phyloP scores from a whole-genome alignment of 2,113 vertebrate genomes.

The Brachypteracias leptosomus region DNA sequence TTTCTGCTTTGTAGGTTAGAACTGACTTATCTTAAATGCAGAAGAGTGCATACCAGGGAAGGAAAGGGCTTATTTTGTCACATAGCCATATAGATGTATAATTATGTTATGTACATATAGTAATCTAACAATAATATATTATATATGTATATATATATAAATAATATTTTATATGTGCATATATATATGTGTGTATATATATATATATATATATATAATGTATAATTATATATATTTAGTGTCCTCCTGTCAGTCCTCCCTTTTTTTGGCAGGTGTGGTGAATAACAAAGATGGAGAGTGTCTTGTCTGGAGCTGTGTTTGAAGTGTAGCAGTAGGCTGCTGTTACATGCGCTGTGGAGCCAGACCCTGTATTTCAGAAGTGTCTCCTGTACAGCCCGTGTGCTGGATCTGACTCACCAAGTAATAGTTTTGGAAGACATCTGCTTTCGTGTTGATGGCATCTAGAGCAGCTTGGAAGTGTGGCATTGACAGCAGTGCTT shows the following conservation, averaged over 20 bases:
- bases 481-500: not conserved
- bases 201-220: too few relatives aligned
- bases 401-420: not conserved
- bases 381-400: too few relatives aligned
- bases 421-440: not conserved
- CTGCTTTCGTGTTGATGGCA: fast-evolving
- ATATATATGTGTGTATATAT: too few relatives aligned
- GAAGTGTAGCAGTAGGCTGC: fast-evolving
- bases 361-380: not conserved
- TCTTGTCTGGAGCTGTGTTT: not conserved
- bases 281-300: not conserved
- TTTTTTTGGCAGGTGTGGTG: not conserved
- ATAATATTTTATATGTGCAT: too few relatives aligned
- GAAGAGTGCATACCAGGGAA: not conserved
- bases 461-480: not conserved
- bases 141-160: too few relatives aligned
- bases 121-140: too few relatives aligned
- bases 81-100: not conserved
- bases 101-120: too few relatives aligned
- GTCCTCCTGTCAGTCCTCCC: not conserved
- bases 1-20: too few relatives aligned
- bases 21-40: not conserved
- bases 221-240: too few relatives aligned
- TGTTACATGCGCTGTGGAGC: fast-evolving
- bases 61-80: not conserved